Percentiles rank a stretch among this genome's conserved stretches.
phyloP scores from a whole-genome alignment of 2,113 vertebrate genomes.

The Rhinoderma darwinii region DNA sequence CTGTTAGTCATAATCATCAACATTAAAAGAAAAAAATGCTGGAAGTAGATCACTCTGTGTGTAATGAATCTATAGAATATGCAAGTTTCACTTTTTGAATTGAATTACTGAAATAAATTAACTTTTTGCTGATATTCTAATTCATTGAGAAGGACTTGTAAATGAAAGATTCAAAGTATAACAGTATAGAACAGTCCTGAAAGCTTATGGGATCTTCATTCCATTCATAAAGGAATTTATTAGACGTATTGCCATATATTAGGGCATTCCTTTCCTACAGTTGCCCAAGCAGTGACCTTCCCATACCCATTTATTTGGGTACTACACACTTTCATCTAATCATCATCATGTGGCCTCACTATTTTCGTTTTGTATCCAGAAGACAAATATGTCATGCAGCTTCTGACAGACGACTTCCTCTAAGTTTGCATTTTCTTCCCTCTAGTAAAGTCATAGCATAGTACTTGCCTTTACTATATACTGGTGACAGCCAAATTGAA shows the following conservation, averaged over 20 bases:
- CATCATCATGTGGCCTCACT: not conserved
- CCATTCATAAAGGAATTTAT: not conserved
- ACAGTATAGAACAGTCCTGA: no score
- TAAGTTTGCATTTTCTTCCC: not conserved
- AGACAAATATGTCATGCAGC: not conserved
- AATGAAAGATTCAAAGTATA: not conserved
- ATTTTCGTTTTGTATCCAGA: not conserved
- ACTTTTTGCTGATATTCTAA: no score
- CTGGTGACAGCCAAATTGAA: conserved; percentile 39
- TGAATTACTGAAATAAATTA: no score
- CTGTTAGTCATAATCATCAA: no score
- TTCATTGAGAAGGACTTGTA: no score
- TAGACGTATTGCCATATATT: not conserved
- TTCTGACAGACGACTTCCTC: conserved; percentile 5
- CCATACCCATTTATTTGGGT: not conserved
- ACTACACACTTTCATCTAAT: not conserved
- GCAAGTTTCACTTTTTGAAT: no score
- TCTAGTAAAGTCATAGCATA: not conserved
- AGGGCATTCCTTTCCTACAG: not conserved
- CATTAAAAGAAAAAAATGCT: no score
- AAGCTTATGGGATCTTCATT: no score
- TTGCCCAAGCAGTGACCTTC: not conserved
- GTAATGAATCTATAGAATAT: no score
- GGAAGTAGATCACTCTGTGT: no score
- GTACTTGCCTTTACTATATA: conserved; percentile 28